Evolutionary conservation across 92 coral and sea anemone species (phyloP), one percentile per base, ranked within the genome.

Genomic region (Epizoanthus scotinus): DNA sequence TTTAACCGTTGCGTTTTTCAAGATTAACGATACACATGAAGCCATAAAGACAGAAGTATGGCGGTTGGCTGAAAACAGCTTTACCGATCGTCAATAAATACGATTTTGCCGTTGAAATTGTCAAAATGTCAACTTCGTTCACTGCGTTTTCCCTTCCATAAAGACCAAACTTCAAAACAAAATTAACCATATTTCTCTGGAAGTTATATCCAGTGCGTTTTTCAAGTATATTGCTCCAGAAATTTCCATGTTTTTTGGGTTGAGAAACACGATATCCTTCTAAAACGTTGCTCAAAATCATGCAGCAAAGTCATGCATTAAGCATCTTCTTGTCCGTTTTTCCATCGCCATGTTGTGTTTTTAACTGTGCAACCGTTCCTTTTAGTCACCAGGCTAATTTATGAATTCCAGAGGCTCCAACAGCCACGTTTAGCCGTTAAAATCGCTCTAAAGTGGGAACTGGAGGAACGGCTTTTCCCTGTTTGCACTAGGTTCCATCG

Each of bases 81-180:
- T 55, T 57, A 57, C 25, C 63, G 24, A 57, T 8, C n/a, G 63
- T 57, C 63, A 57, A 19, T 57, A 57, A 57, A 36, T 21, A 38
- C 29, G 18, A 14, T 57, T 58, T 29, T 60, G 55, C 9, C 55
- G 34, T 3, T 2, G 65, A 77, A 49, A 26, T 19, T 50, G 7
- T 59, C 68, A 56, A 67, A 59, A 53, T 36, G 49, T 14, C 68
- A 77, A 77, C 29, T 77, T 77, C 59, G 82, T 77, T 77, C 82
- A 77, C 57, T 77, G 58, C 17, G 57, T 26, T 34, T 77, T 59
- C 49, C 50, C 40, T 59, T 34, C 40, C 66, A 60, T 77, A 4
- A 27, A 60, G 65, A 52, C 67, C 69, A 34, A 18, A 58, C 70
- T 74, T 60, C 58, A 60, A 58, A 69, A 60, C 31, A 10, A 34